These are phyloP conservation scores for Struthidea cinerea DNA, from an alignment of 2,113 vertebrate genomes.

Conservation along the genomic window DNA sequence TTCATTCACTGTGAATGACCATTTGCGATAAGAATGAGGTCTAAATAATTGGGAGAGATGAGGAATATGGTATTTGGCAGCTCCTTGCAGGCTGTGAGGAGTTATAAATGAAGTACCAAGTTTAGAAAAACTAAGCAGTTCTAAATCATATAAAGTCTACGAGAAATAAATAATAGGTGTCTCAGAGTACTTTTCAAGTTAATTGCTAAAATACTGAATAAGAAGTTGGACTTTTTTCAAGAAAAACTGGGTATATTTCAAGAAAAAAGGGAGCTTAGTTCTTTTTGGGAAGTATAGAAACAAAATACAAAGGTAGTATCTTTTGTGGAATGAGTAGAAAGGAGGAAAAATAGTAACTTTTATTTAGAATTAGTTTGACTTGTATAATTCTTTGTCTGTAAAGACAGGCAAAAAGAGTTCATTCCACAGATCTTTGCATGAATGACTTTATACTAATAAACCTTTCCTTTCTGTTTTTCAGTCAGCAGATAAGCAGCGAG, in stretches of 20 bases:
- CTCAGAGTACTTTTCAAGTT: neutral
- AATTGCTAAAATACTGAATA: neutral
- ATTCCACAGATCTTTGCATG: neutral
- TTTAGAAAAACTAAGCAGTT: neutral
- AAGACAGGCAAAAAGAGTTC: neutral
- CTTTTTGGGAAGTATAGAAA: neutral
- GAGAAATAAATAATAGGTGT: neutral
- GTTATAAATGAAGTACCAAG: neutral
- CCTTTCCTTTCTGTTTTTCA: slow-evolving; percentile 44
- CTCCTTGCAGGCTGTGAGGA: neutral
- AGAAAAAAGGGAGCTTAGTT: neutral
- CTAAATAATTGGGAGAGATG: neutral
- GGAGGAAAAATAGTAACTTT: neutral
- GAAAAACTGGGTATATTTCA: neutral
- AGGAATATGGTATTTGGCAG: neutral
- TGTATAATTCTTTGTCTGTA: neutral
- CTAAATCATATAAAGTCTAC: neutral
- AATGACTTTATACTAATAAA: neutral
- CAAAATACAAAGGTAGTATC: neutral
- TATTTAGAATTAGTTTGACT: neutral
- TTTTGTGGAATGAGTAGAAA: neutral
- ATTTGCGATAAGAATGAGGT: neutral
- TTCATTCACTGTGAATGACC: neutral
- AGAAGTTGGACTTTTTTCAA: neutral
- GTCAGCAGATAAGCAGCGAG: slow-evolving; percentile 95